phyloP scores from a whole-genome alignment of 2,113 vertebrate genomes.

The Conger conger region DNA sequence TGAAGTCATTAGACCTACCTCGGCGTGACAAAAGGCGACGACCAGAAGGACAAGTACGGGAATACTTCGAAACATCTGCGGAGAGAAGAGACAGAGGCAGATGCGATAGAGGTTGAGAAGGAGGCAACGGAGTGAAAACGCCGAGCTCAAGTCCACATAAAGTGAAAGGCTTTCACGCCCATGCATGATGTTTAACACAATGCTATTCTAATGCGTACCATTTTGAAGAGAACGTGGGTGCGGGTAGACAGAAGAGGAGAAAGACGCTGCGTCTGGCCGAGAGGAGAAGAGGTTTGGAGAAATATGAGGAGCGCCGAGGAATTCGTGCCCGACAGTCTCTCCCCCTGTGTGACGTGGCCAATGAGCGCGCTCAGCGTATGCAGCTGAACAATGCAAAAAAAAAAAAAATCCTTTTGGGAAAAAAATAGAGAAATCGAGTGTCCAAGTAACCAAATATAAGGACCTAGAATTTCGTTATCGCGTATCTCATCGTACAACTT shows the following conservation, averaged over 20 bases:
- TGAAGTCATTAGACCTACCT: slow-evolving; percentile 22
- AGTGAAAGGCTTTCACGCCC: background rate
- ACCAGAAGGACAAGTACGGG: slow-evolving; percentile 25
- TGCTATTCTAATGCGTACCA: background rate
- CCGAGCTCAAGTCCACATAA: background rate
- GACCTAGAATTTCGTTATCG: no score
- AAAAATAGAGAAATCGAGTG: background rate
- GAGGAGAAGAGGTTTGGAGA: background rate
- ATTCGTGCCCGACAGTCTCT: slow-evolving; percentile 4
- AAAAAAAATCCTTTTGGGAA: background rate
- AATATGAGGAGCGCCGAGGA: slow-evolving; percentile 19
- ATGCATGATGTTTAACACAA: background rate
- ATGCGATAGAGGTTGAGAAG: background rate
- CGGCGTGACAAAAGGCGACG: slow-evolving; percentile 24
- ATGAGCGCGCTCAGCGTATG: background rate
- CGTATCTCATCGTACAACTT: background rate
- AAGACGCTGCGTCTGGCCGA: slow-evolving; percentile 1
- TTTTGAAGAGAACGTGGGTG: background rate
- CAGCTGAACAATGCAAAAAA: background rate
- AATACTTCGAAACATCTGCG: slow-evolving; percentile 31
- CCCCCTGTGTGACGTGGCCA: slow-evolving; percentile 4
- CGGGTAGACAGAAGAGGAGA: background rate
- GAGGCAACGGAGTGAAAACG: background rate
- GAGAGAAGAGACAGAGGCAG: slow-evolving; percentile 8
- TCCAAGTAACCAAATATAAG: background rate